These are phyloP conservation scores for Drosophila ironensis DNA, from an alignment of 1,140 invertebrate species.

Conservation along the genomic window DNA sequence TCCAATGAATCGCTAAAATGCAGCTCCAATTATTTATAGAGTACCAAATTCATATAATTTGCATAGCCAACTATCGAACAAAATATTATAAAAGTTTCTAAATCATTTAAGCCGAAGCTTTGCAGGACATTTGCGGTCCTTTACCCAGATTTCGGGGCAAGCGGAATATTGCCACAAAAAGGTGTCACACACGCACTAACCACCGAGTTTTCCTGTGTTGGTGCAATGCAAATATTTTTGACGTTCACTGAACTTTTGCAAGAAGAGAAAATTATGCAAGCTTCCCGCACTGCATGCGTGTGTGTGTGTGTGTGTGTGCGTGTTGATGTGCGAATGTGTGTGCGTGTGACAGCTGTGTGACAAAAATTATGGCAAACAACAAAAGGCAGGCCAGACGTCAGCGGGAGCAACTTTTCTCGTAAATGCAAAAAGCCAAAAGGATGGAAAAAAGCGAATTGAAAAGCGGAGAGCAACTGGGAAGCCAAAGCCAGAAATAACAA, in stretches of 20 bases:
- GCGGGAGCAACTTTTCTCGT: conserved; percentile 55
- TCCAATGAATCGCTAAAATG: no score
- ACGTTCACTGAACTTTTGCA: conserved; percentile 79
- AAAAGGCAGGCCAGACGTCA: conserved; percentile 59
- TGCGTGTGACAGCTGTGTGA: conserved; percentile 75
- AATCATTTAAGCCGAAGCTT: neutral
- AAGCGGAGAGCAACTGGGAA: neutral
- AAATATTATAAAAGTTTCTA: neutral
- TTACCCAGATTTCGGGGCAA: conserved; percentile 8
- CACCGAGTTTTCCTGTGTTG: neutral
- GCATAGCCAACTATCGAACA: no score
- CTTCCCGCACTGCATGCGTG: conserved; percentile 22
- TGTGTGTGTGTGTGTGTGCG: conserved; percentile 11
- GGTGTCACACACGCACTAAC: conserved; percentile 35
- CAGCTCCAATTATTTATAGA: no score
- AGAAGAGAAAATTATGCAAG: conserved; percentile 76
- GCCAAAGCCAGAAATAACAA: neutral
- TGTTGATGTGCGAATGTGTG: conserved; percentile 11
- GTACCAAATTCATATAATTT: no score
- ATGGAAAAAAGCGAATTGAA: conserved; percentile 9
- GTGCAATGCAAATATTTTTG: conserved; percentile 77
- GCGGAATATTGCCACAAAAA: conserved; percentile 33
- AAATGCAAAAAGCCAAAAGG: conserved; percentile 50
- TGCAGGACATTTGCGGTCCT: neutral
- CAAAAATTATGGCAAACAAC: conserved; percentile 77